These are phyloP conservation scores for Numenius phaeopus DNA, from an alignment of 2,797 vertebrate species.

Conservation along the genomic window DNA sequence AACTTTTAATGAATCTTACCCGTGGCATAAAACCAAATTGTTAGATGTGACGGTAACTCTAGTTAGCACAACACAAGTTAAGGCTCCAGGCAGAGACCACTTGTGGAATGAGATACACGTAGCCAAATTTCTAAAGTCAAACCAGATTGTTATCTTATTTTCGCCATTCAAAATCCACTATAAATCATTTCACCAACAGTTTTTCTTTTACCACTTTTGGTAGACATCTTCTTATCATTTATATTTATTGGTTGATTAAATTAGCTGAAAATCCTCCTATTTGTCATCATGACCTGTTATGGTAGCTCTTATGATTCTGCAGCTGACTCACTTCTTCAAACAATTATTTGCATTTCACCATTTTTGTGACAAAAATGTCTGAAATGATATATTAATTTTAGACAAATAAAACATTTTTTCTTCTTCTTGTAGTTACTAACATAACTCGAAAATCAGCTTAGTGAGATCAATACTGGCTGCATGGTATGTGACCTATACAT, in stretches of 20 bases:
- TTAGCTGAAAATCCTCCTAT: not conserved
- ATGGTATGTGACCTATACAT: not conserved
- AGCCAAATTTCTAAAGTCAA: not conserved
- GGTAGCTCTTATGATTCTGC: not conserved
- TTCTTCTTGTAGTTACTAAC: not conserved
- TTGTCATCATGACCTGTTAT: not conserved
- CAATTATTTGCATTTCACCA: not conserved
- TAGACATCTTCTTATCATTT: not conserved
- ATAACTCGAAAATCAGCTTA: not conserved
- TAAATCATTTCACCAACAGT: not conserved
- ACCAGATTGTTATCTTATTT: not conserved
- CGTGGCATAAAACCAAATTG: not conserved
- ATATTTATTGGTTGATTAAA: not conserved
- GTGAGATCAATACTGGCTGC: not conserved
- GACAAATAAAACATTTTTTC: not conserved
- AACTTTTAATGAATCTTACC: not conserved
- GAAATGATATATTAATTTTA: not conserved
- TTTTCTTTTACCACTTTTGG: not conserved
- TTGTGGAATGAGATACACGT: rapidly evolving
- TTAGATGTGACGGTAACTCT: rapidly evolving
- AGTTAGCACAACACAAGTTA: not conserved
- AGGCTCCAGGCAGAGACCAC: not conserved
- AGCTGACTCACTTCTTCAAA: not conserved
- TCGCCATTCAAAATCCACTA: not conserved
- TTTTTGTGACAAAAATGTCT: not conserved